Percentiles rank a stretch among this genome's conserved stretches.
Evolutionary conservation across 2,888 invertebrate species (phyloP).

Genomic region (Hypercompe scribonia): DNA sequence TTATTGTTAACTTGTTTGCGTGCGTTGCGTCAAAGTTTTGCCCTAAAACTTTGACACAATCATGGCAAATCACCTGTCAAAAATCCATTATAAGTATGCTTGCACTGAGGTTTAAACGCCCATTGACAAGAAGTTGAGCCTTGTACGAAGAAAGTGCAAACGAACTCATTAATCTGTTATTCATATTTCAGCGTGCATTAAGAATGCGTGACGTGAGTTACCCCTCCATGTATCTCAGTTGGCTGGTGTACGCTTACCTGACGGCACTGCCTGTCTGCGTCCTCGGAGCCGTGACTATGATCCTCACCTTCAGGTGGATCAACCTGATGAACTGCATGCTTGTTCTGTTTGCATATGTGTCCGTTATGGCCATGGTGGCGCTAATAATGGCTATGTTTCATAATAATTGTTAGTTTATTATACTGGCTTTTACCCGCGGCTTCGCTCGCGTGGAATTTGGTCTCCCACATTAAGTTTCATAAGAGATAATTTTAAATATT

Average conservation of each 20-base stretch:
- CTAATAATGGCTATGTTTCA: conserved; percentile 78
- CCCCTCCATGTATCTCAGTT: conserved; percentile 70
- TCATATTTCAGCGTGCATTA: conserved; percentile 64
- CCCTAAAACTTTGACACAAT: too few relatives aligned
- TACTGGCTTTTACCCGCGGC: too few relatives aligned
- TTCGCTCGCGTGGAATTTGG: too few relatives aligned
- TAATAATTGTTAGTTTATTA: conserved; percentile 59
- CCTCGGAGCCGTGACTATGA: conserved; percentile 67
- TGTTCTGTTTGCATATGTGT: conserved; percentile 66
- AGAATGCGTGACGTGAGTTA: conserved; percentile 70
- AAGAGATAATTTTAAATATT: too few relatives aligned
- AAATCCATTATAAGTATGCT: too few relatives aligned
- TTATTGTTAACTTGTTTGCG: too few relatives aligned
- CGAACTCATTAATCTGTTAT: neutral
- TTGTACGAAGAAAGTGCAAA: neutral
- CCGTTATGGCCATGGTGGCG: conserved; percentile 72
- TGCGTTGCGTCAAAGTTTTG: too few relatives aligned
- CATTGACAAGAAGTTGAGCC: too few relatives aligned
- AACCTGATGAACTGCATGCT: conserved; percentile 67
- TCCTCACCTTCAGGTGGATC: conserved; percentile 79
- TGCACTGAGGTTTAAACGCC: too few relatives aligned
- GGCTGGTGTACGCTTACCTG: conserved; percentile 71
- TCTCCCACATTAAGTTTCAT: too few relatives aligned
- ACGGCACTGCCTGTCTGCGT: conserved; percentile 71
- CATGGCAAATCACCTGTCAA: too few relatives aligned